A percentile compares a stretch with the other conserved stretches of the same genome.
These are phyloP conservation scores for Drosophila pseudotakahashii DNA, from an alignment of 2,888 invertebrate species.

Conservation along the genomic window DNA sequence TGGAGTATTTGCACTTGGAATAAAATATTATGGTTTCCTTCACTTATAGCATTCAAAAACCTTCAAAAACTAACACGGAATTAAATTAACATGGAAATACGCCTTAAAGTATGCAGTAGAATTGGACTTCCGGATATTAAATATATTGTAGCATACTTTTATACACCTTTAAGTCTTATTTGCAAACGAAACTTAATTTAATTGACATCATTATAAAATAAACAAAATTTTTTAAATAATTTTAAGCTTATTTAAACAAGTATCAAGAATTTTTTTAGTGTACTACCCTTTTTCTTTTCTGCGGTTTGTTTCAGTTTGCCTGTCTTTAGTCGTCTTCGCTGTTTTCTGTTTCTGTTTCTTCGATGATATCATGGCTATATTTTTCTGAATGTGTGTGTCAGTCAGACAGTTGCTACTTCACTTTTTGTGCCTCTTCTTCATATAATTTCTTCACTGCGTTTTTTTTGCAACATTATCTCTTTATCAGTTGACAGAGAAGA, in stretches of 20 bases:
- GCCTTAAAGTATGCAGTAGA: no score
- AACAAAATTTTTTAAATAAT: no score
- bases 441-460: conserved; percentile 25
- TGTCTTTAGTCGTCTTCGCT: conserved; percentile 11
- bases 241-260: not conserved
- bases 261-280: not conserved
- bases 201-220: no score
- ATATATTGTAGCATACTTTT: no score
- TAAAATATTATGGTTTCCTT: no score
- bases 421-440: conserved; percentile 25
- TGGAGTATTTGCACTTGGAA: conserved; percentile 26
- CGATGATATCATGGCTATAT: conserved; percentile 67
- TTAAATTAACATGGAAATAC: no score
- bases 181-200: no score
- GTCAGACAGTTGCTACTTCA: conserved; percentile 56
- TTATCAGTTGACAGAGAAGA: conserved; percentile 73
- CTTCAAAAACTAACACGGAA: no score
- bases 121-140: no score
- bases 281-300: conserved; percentile 31
- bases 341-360: conserved; percentile 11
- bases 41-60: no score
- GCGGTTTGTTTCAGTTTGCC: conserved; percentile 43
- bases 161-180: no score
- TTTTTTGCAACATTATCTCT: conserved; percentile 62
- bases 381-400: conserved; percentile 35